phyloP scores from a whole-genome alignment of 1,140 invertebrate genomes.

The Goniozus legneri region DNA sequence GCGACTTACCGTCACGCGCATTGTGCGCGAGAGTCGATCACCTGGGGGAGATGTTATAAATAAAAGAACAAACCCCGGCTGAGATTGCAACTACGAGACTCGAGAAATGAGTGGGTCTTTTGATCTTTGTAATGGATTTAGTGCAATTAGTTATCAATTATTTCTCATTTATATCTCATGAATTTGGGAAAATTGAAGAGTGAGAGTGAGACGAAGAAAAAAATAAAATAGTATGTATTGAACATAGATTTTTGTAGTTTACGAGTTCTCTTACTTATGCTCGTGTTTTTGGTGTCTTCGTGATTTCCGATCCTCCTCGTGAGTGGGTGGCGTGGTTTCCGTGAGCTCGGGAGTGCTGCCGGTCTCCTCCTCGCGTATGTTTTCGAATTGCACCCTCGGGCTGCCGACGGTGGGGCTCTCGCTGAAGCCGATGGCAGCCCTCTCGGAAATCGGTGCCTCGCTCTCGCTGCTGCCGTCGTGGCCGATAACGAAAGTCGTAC shows the following conservation, averaged over 20 bases:
- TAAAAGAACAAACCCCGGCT: too few relatives aligned
- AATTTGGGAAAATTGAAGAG: background rate
- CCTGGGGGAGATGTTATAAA: too few relatives aligned
- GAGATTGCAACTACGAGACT: too few relatives aligned
- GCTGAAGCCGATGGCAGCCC: slow-evolving; percentile 43
- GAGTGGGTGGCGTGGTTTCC: background rate
- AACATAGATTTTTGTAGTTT: background rate
- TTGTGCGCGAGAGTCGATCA: too few relatives aligned
- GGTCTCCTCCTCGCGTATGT: slow-evolving; percentile 40
- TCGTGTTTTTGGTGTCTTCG: slow-evolving; percentile 49
- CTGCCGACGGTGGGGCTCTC: slow-evolving; percentile 40
- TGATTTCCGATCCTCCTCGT: slow-evolving; percentile 39
- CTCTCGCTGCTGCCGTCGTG: slow-evolving; percentile 37
- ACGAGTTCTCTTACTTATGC: slow-evolving; percentile 45
- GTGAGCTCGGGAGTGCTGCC: slow-evolving; percentile 13
- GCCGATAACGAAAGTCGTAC: slow-evolving; percentile 15
- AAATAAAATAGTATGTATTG: background rate
- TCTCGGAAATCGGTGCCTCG: slow-evolving; percentile 51
- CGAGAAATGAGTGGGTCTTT: too few relatives aligned
- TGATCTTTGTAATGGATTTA: too few relatives aligned
- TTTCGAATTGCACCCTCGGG: slow-evolving; percentile 53
- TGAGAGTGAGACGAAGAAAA: background rate
- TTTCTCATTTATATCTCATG: background rate
- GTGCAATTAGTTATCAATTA: too few relatives aligned
- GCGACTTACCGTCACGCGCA: too few relatives aligned